These are phyloP conservation scores for Anguilla obscura DNA, from an alignment of 2,797 vertebrate genomes.

Conservation along the genomic window DNA sequence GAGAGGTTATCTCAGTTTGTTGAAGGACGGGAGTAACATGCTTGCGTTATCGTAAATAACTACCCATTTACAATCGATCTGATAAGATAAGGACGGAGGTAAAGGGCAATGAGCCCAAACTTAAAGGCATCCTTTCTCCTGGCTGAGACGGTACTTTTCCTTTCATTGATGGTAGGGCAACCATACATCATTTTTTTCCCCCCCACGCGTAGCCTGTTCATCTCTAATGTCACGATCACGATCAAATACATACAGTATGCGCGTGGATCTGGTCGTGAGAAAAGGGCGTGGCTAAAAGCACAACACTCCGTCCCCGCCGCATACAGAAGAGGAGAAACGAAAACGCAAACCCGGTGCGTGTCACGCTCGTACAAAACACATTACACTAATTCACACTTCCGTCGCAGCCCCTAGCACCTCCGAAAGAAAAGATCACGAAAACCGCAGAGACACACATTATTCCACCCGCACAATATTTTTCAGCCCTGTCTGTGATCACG, in stretches of 20 bases:
- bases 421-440: conserved; percentile 62
- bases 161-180: conserved; percentile 57
- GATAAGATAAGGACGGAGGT: conserved; percentile 48
- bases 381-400: not conserved
- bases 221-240: not conserved
- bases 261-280: not conserved
- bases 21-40: conserved; percentile 57
- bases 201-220: not conserved
- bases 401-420: not conserved
- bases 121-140: conserved; percentile 66
- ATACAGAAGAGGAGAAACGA: not conserved
- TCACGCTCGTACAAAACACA: not conserved
- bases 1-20: conserved; percentile 63
- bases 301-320: not conserved
- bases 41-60: conserved; percentile 46
- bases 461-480: conserved; percentile 84
- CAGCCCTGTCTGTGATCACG: conserved; percentile 81
- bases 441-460: conserved; percentile 82
- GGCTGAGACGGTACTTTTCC: conserved; percentile 77
- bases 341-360: too few species aligned
- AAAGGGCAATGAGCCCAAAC: not conserved
- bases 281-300: not conserved
- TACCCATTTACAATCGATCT: conserved; percentile 54
- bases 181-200: not conserved
- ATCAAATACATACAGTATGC: not conserved